Percentiles rank a stretch among this genome's conserved stretches.
These are phyloP conservation scores for Lysandra coridon DNA, from an alignment of 2,888 invertebrate species.

Conservation along the genomic window DNA sequence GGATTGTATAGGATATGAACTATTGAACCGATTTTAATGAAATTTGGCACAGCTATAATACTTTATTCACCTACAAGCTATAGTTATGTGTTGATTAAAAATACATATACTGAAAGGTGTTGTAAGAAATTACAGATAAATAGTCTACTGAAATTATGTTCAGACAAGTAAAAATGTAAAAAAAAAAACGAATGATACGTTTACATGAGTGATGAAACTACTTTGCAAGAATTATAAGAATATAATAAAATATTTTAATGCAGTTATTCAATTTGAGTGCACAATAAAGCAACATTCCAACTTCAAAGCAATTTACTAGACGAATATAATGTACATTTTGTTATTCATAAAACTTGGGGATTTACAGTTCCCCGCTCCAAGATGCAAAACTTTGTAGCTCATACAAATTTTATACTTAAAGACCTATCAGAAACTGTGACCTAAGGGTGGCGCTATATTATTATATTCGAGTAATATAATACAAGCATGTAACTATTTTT, in stretches of 20 bases:
- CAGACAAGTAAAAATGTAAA: too few species aligned
- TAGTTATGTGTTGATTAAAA: too few species aligned
- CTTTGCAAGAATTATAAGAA: background rate
- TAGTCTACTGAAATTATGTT: too few species aligned
- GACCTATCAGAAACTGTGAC: background rate
- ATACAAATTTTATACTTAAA: background rate
- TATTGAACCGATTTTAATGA: too few species aligned
- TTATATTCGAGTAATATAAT: too few species aligned
- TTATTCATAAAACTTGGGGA: slow-evolving; percentile 15
- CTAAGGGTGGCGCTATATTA: background rate
- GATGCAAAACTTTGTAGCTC: slow-evolving; percentile 5
- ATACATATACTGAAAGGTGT: too few species aligned
- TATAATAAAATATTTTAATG: background rate
- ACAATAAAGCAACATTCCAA: slow-evolving; percentile 8
- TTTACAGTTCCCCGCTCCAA: background rate
- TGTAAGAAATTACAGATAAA: too few species aligned
- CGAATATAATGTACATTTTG: slow-evolving; percentile 19
- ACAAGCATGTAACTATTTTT: too few species aligned
- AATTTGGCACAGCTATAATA: too few species aligned
- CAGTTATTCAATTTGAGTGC: slow-evolving; percentile 12
- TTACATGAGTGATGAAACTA: too few species aligned
- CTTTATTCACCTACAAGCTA: too few species aligned
- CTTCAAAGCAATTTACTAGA: slow-evolving; percentile 18
- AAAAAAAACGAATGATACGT: too few species aligned
- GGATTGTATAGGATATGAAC: background rate